phyloP scores from a whole-genome alignment of 2,888 invertebrate species.

The Cataglyphis cursor region DNA sequence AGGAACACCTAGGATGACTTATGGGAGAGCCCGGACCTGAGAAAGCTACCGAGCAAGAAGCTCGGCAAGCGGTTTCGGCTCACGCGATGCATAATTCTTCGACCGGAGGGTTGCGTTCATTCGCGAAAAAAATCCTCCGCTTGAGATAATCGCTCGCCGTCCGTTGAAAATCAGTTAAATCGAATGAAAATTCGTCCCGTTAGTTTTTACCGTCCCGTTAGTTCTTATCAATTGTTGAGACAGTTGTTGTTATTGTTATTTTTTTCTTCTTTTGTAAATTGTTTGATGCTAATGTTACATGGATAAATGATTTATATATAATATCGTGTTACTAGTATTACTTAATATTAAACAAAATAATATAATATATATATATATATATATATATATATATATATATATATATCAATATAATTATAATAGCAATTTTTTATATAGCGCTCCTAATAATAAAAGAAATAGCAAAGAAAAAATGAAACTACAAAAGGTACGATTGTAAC shows the following conservation, averaged over 20 bases:
- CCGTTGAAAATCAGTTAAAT: background rate
- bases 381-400: too few relatives aligned
- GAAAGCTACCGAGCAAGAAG: conserved; percentile 69
- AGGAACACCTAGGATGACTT: conserved; percentile 84
- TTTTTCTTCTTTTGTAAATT: background rate
- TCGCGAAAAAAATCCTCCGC: conserved; percentile 10
- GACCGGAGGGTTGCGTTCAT: conserved; percentile 21
- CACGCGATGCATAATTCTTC: conserved; percentile 77
- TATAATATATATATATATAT: background rate
- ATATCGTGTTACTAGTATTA: background rate
- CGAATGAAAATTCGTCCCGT: background rate
- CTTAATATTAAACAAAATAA: background rate
- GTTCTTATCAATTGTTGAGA: background rate
- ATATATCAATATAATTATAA: background rate
- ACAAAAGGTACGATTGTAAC: background rate
- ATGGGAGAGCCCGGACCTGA: conserved; percentile 71
- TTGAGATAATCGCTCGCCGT: background rate
- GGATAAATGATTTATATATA: background rate
- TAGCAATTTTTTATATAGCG: background rate
- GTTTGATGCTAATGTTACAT: background rate
- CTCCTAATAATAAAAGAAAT: background rate
- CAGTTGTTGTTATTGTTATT: background rate
- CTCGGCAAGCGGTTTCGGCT: conserved; percentile 66
- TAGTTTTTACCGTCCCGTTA: conserved; percentile 13
- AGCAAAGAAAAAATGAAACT: background rate